A percentile compares a stretch with the other conserved stretches of the same genome.
phyloP scores from a whole-genome alignment of 2,113 vertebrate species.

The Cromileptes altivelis region DNA sequence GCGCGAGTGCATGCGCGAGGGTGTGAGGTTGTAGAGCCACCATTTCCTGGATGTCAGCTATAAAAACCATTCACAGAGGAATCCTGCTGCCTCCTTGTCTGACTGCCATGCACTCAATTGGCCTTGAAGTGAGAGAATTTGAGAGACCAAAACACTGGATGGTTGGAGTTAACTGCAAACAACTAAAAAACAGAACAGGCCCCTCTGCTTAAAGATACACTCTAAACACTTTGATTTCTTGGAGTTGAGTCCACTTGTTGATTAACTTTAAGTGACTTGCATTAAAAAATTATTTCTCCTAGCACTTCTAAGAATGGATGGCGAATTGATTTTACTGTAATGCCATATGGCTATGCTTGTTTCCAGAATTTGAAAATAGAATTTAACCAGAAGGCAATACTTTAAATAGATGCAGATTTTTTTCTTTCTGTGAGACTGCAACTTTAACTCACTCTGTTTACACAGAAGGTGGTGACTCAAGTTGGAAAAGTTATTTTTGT shows the following conservation, averaged over 20 bases:
- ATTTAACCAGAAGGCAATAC: not conserved
- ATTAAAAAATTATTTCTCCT: slow-evolving; percentile 30
- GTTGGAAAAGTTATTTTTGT: not conserved
- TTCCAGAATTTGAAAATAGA: not conserved
- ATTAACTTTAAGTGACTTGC: slow-evolving; percentile 14
- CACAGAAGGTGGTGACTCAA: not conserved
- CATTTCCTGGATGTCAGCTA: slow-evolving; percentile 61
- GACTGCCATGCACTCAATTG: slow-evolving; percentile 32
- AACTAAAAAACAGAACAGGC: slow-evolving; percentile 38
- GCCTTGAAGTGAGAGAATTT: slow-evolving; percentile 53
- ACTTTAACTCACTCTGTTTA: not conserved
- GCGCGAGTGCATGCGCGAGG: slow-evolving; percentile 23
- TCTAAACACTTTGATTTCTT: slow-evolving; percentile 31
- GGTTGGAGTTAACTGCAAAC: slow-evolving; percentile 28
- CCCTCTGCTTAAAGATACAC: slow-evolving; percentile 36
- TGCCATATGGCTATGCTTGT: not conserved
- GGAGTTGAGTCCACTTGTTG: slow-evolving; percentile 35
- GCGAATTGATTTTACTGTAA: slow-evolving; percentile 1
- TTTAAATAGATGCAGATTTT: not conserved
- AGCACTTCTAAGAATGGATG: not conserved
- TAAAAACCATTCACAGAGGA: slow-evolving; percentile 50
- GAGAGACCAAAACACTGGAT: slow-evolving; percentile 25
- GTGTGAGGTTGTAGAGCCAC: slow-evolving; percentile 43
- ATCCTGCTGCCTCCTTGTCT: slow-evolving; percentile 39
- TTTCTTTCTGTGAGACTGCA: not conserved